Evolutionary conservation across 2,888 invertebrate species (phyloP).

Genomic region (Xestia sexstrigata): DNA sequence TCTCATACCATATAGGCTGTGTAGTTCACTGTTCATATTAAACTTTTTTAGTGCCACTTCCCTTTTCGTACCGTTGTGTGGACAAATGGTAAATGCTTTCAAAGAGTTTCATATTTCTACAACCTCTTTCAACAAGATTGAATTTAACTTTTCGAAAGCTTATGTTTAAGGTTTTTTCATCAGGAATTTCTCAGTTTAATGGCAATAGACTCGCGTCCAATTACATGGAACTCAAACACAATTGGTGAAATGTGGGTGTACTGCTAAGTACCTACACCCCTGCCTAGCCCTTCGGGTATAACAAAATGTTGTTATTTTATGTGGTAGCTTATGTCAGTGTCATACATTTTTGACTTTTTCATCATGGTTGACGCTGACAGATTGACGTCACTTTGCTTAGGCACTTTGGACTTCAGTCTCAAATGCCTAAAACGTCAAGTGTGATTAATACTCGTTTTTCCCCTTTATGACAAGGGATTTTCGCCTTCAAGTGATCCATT

Average conservation of each 20-base stretch:
- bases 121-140: too few relatives aligned
- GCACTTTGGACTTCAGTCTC: conserved; percentile 1
- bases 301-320: background rate
- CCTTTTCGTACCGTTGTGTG: too few relatives aligned
- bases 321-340: background rate
- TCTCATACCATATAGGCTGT: too few relatives aligned
- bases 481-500: background rate
- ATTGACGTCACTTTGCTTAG: conserved; percentile 6
- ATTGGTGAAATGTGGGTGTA: too few relatives aligned
- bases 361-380: background rate
- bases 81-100: too few relatives aligned
- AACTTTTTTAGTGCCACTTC: background rate
- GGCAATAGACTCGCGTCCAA: background rate
- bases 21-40: too few relatives aligned
- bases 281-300: background rate
- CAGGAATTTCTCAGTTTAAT: background rate
- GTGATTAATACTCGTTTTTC: conserved; percentile 1
- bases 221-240: background rate
- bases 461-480: conserved; percentile 1
- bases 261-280: too few relatives aligned
- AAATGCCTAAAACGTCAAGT: conserved; percentile 11
- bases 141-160: background rate
- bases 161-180: background rate
- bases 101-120: too few relatives aligned
- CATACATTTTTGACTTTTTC: background rate